phyloP scores from a whole-genome alignment of 2,797 vertebrate species.

The Hydrolagus colliei region DNA sequence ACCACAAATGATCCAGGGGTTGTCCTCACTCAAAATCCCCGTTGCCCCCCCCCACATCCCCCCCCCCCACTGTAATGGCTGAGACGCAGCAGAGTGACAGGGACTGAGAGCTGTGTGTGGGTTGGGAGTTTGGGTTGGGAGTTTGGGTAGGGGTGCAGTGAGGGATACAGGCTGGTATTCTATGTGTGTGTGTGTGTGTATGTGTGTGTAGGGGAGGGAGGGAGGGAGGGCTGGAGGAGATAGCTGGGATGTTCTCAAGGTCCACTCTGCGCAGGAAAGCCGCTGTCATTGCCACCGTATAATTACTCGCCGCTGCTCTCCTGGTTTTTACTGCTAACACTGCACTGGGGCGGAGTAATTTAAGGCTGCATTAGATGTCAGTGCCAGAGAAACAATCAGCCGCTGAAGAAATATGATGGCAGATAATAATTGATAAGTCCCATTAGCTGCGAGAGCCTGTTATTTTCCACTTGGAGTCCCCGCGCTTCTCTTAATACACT shows the following conservation, averaged over 20 bases:
- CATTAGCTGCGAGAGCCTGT: conserved; percentile 58
- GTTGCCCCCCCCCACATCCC: too few species aligned
- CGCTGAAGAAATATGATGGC: conserved; percentile 68
- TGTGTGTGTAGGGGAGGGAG: conserved; percentile 14
- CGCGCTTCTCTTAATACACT: conserved; percentile 41
- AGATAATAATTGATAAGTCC: conserved; percentile 77
- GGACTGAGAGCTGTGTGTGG: too few species aligned
- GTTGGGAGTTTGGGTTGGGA: background rate
- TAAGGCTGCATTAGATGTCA: conserved; percentile 75
- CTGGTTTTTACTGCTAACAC: conserved; percentile 77
- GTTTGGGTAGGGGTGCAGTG: conserved; percentile 32
- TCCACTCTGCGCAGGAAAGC: conserved; percentile 70
- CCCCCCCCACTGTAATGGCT: too few species aligned
- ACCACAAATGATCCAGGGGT: background rate
- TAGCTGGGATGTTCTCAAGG: conserved; percentile 52
- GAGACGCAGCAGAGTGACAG: too few species aligned
- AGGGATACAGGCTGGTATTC: conserved; percentile 29
- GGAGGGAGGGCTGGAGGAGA: conserved; percentile 32
- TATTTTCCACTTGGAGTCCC: conserved; percentile 52
- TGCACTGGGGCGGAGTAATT: conserved; percentile 70
- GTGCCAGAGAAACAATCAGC: conserved; percentile 72
- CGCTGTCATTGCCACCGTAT: conserved; percentile 86
- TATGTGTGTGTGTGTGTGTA: too few species aligned
- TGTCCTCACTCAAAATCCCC: too few species aligned
- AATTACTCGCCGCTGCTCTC: conserved; percentile 77